Percentiles rank a stretch among this genome's conserved stretches.
Conservation (phyloP, 2,797 vertebrate species). For the Siniperca undulata region DNA sequence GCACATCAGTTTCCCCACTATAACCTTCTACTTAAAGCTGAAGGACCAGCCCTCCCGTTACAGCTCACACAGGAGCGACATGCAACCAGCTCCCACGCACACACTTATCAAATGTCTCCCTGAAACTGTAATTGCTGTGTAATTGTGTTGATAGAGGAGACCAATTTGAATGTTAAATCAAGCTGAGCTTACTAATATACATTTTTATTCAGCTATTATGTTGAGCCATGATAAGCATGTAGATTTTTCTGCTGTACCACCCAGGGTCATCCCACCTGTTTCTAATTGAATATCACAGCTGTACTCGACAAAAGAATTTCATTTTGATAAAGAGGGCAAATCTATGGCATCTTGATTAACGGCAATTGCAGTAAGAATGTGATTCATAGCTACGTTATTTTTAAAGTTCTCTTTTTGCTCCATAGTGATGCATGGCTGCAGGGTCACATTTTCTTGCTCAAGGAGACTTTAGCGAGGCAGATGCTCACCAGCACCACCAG, state of each 20-base stretch:
- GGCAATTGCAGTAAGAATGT: constrained; percentile 1
- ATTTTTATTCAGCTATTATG: constrained; percentile 13
- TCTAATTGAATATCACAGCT: constrained; percentile 25
- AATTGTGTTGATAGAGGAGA: constrained; percentile 24
- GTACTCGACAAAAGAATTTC: not conserved
- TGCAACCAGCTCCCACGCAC: constrained; percentile 15
- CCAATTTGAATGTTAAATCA: constrained; percentile 34
- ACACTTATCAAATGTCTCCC: not conserved
- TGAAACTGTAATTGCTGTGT: constrained; percentile 30
- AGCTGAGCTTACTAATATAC: constrained; percentile 10
- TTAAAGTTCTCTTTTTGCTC: constrained; percentile 22
- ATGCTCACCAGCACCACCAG: constrained; percentile 43
- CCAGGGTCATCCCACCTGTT: constrained; percentile 13
- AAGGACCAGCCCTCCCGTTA: constrained; percentile 13
- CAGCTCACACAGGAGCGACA: constrained; percentile 6
- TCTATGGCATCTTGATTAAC: constrained; percentile 11
- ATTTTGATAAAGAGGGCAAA: constrained; percentile 20
- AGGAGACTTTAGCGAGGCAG: constrained; percentile 50
- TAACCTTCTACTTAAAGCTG: constrained; percentile 24
- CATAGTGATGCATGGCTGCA: constrained; percentile 15
- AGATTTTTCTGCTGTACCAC: constrained; percentile 21
- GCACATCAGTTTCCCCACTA: constrained; percentile 5
- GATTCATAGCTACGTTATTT: constrained; percentile 25
- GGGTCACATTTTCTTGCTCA: constrained; percentile 45
- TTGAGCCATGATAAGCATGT: constrained; percentile 15